A percentile compares a stretch with the other conserved stretches of the same genome.
phyloP scores from a whole-genome alignment of 2,113 vertebrate species.

The Cnemophilus loriae region DNA sequence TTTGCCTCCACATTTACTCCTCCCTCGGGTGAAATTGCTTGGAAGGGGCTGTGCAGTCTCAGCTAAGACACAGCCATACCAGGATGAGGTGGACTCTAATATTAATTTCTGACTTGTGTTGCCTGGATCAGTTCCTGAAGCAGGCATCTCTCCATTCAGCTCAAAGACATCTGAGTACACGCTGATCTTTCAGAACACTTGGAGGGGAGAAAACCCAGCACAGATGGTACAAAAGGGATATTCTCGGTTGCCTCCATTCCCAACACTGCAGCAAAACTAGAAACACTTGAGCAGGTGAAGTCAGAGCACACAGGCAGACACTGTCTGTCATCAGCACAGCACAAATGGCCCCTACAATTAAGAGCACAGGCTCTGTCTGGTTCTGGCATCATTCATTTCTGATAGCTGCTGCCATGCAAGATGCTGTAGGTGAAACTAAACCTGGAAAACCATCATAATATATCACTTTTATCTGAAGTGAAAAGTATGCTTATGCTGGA shows the following conservation, averaged over 20 bases:
- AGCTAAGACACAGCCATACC: not conserved
- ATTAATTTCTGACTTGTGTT: not conserved
- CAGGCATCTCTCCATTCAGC: not conserved
- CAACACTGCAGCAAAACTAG: not conserved
- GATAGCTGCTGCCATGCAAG: not conserved
- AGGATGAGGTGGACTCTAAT: not conserved
- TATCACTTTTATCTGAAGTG: conserved; percentile 6
- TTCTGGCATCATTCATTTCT: conserved; percentile 24
- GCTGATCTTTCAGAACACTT: not conserved
- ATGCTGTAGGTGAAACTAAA: conserved; percentile 3
- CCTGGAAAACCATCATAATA: not conserved
- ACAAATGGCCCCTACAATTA: conserved; percentile 28
- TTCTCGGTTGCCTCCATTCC: not conserved
- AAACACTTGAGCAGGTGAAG: not conserved
- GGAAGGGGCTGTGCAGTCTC: not conserved
- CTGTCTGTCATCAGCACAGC: conserved; percentile 24
- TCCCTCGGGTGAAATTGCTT: not conserved
- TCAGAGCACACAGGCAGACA: not conserved
- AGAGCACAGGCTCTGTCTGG: conserved; percentile 16
- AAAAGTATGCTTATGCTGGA: conserved; percentile 8
- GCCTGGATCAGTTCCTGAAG: not conserved
- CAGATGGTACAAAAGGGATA: not conserved
- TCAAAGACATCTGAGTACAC: not conserved
- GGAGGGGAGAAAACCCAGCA: accelerated
- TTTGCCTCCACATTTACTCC: not conserved